Evolutionary conservation across 2,113 vertebrate species (phyloP), one percentile per base, ranked within the genome.

Genomic region (Henicopernis longicauda): DNA sequence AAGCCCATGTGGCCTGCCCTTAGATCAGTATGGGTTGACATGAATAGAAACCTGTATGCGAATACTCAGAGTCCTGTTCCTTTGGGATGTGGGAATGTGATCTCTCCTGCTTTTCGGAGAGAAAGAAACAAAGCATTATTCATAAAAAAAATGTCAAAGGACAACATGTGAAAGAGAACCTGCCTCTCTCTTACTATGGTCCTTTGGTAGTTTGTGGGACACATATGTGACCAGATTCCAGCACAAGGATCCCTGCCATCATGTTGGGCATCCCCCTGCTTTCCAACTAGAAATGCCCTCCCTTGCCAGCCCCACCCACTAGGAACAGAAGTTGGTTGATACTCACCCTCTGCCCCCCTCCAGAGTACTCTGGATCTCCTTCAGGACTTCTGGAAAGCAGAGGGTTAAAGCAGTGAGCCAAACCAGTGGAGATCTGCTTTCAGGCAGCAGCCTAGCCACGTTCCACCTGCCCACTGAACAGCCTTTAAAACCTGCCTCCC

Each of bases 361-460:
- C 95, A 99, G 98, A 16, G 99, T 99, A 96, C 98, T 99, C 98
- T 99, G 99, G 96, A 99, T 99, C 97, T 99, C 99, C 96, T 99
- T 99, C 84, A 99, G 98, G 77, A 99, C 99, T 93, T 98, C 99
- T 99, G 97, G 79, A 96, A 96, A 88, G 89, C 62, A 96, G 32
- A 95, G 42, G 26, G 61, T 96, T 97, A 80, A 89, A 86, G 44
- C 45, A 94, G 67, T 95, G 86, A 96, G 80, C 69, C 61, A 93
- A 79, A 82, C 84, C 96, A 97, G 97, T 0, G 1, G 42, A 44
- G 78, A 50, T 80, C 54, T 82, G 87, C 92, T 95, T 71, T 67
- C 67, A 73, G 44, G 42, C 82, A 96, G 89, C 90, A 94, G 87
- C 71, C 73, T 34, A 90, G 63, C 70, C 79, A 85, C 88, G 87